A percentile compares a stretch with the other conserved stretches of the same genome.
phyloP scores from a whole-genome alignment of 2,797 vertebrate genomes.

The Siniperca scherzeri region DNA sequence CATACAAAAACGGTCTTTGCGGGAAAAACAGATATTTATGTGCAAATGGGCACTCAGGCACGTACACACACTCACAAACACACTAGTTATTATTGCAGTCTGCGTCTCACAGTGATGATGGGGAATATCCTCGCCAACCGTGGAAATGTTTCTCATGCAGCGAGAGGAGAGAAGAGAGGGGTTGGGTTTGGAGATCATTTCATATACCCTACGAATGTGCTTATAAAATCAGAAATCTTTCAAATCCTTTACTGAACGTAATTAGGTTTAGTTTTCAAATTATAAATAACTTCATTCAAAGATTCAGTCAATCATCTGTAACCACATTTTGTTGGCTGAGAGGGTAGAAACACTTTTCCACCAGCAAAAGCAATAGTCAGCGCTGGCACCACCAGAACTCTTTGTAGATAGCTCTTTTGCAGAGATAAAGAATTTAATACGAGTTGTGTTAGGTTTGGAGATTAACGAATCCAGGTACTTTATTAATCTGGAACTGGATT shows the following conservation, averaged over 20 bases:
- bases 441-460: neutral
- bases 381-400: neutral
- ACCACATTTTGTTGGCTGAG: neutral
- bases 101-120: slow-evolving; percentile 47
- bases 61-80: slow-evolving; percentile 23
- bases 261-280: neutral
- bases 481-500: neutral
- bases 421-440: neutral
- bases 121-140: slow-evolving; percentile 30
- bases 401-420: neutral
- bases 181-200: neutral
- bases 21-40: slow-evolving; percentile 61
- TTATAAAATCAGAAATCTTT: neutral
- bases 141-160: slow-evolving; percentile 25
- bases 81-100: slow-evolving; percentile 50
- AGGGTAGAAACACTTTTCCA: no score
- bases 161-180: neutral
- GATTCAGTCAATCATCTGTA: neutral
- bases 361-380: neutral
- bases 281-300: neutral
- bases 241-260: neutral
- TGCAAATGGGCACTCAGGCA: slow-evolving; percentile 32
- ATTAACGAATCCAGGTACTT: neutral
- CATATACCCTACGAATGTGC: neutral
- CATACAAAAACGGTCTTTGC: slow-evolving; percentile 28